phyloP scores from a whole-genome alignment of 2,888 invertebrate species.

The Acleris sparsana region DNA sequence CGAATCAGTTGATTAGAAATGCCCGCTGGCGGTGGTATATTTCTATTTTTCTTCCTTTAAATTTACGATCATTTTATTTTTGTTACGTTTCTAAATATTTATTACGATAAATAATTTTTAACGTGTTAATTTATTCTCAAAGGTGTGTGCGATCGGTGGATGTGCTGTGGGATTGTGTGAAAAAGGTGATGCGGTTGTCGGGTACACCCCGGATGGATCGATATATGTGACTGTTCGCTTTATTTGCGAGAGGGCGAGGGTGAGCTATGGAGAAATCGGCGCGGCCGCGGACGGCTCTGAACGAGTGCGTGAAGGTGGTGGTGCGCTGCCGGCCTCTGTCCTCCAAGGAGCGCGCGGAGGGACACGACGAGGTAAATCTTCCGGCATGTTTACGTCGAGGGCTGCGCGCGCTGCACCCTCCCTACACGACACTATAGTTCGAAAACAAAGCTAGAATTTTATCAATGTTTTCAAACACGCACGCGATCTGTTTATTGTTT shows the following conservation, averaged over 20 bases:
- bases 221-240: constrained; percentile 72
- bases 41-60: constrained; percentile 52
- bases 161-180: constrained; percentile 48
- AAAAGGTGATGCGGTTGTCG: constrained; percentile 72
- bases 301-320: constrained; percentile 97
- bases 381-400: constrained; percentile 51
- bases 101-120: constrained; percentile 58
- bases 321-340: constrained; percentile 98
- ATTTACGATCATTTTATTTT: constrained; percentile 75
- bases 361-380: constrained; percentile 84
- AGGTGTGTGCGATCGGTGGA: constrained; percentile 42
- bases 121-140: constrained; percentile 49
- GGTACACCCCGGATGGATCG: constrained; percentile 78
- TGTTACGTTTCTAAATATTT: constrained; percentile 65
- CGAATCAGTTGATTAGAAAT: constrained; percentile 72
- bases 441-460: constrained; percentile 17
- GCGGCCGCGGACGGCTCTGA: constrained; percentile 81
- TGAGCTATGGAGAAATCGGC: constrained; percentile 77
- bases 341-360: constrained; percentile 90
- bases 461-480: constrained; percentile 25
- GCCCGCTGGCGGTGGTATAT: constrained; percentile 60
- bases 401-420: constrained; percentile 38
- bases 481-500: constrained; percentile 30
- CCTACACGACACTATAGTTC: constrained; percentile 1
- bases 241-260: constrained; percentile 58